Base-by-base conservation (phyloP, 2,113 vertebrate genomes). In the Nesoenas mayeri region DNA sequence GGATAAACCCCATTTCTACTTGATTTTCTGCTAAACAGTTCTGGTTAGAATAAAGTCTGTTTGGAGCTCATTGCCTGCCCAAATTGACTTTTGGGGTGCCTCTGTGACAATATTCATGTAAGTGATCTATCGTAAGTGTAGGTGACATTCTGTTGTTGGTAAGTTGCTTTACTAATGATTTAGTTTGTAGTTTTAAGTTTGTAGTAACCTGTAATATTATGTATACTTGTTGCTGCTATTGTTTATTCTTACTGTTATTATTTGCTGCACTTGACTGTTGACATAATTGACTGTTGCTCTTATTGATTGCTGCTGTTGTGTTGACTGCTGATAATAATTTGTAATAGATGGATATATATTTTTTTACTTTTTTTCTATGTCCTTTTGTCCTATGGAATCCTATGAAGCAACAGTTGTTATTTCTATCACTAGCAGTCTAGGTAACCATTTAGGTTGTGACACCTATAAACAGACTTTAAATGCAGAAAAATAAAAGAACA, bases 341-440 rank as follows among this genome's bases (percentile, higher is more conserved):
- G 4, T 21, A 93, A 32, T 54, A 72, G 7, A 1, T 67, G 9
- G 38, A 32, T 34, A 64, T 32, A 50, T 54, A 47, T 31, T 15
- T 69, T 20, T 79, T 44, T 44, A 0, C n/a, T 60, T 36, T 18
- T 28, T 12, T 29, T 50, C 10, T 86, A 5, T 53, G 26, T 40
- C 8, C 28, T 54, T 67, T 13, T 40, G 6, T 72, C 50, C 60
- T 40, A 40, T 50, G 47, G 20, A 54, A 75, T 75, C 31, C 4
- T 38, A 22, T 48, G 38, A 87, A 38, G 7, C 12, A 29, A 29
- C 19, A 69, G 12, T 8, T 2, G 0, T 1, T 1, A 51, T 56
- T 12, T 51, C 17, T 64, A 6, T 38, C 57, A 48, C 12, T 21
- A 62, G 10, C 21, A 84, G 31, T 3, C 8, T 60, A 14, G 9